phyloP scores from a whole-genome alignment of 2,888 invertebrate genomes.

The Hemaris fuciformis region DNA sequence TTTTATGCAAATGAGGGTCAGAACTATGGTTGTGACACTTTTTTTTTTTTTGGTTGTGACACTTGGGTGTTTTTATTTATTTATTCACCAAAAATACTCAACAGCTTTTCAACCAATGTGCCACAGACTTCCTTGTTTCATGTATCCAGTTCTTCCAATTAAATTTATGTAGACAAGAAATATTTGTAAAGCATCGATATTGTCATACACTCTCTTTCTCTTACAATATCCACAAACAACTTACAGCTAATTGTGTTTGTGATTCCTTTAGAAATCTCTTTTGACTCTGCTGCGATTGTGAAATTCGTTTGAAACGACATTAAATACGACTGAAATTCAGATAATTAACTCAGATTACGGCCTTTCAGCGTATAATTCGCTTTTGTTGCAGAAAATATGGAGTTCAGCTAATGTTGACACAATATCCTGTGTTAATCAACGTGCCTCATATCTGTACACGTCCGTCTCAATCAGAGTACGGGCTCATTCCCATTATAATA shows the following conservation, averaged over 20 bases:
- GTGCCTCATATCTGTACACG: too few species aligned
- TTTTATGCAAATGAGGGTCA: too few species aligned
- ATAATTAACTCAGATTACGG: constrained; percentile 78
- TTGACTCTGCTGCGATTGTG: constrained; percentile 71
- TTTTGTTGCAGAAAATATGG: constrained; percentile 59
- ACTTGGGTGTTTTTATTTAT: too few species aligned
- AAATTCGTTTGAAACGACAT: constrained; percentile 70
- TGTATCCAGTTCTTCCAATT: neutral
- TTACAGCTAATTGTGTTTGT: constrained; percentile 74
- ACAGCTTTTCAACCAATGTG: too few species aligned
- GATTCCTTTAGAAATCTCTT: constrained; percentile 73
- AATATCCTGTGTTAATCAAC: neutral
- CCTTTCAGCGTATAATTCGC: constrained; percentile 62
- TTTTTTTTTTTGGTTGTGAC: too few species aligned
- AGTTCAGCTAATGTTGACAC: constrained; percentile 15
- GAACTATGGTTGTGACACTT: too few species aligned
- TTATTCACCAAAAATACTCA: too few species aligned
- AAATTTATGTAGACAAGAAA: neutral
- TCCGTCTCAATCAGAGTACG: too few species aligned
- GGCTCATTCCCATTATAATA: too few species aligned
- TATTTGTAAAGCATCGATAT: constrained; percentile 28
- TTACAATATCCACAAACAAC: constrained; percentile 68
- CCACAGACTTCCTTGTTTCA: too few species aligned
- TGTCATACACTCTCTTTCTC: constrained; percentile 64
- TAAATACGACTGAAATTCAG: constrained; percentile 74